Evolutionary conservation across 1,140 invertebrate species (phyloP).

Genomic region (Drosophila obscura): DNA sequence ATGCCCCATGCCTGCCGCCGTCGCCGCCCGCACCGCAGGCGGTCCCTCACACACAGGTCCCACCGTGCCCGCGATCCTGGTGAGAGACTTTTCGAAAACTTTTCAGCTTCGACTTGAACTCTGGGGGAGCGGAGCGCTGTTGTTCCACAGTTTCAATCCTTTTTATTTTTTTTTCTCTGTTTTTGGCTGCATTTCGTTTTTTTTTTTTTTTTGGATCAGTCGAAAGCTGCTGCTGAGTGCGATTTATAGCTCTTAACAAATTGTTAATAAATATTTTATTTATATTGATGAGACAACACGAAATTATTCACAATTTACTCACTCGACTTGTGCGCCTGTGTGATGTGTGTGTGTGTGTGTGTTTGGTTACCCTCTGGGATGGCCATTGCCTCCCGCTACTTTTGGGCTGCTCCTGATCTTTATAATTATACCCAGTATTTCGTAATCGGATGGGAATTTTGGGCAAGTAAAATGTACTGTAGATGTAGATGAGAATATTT

Average conservation of each 20-base stretch:
- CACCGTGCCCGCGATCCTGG: constrained; percentile 41
- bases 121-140: constrained; percentile 31
- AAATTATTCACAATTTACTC: constrained; percentile 77
- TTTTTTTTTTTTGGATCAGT: constrained; percentile 16
- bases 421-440: constrained; percentile 23
- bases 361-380: constrained; percentile 6
- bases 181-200: neutral
- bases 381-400: constrained; percentile 35
- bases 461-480: neutral
- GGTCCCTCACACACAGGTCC: constrained; percentile 41
- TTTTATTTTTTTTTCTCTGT: constrained; percentile 1
- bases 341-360: constrained; percentile 14
- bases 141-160: constrained; percentile 6
- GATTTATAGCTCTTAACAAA: constrained; percentile 80
- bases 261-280: constrained; percentile 83
- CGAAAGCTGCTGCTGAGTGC: constrained; percentile 60
- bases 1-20: constrained; percentile 67
- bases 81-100: constrained; percentile 35
- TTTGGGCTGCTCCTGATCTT: constrained; percentile 39
- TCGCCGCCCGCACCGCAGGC: constrained; percentile 69
- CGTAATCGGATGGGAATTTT: neutral
- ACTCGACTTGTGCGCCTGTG: constrained; percentile 13
- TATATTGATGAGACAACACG: constrained; percentile 79
- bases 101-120: constrained; percentile 26
- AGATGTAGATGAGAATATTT: too few relatives aligned